These are phyloP conservation scores for Gymnarchus niloticus DNA, from an alignment of 2,113 vertebrate genomes.

Conservation along the genomic window DNA sequence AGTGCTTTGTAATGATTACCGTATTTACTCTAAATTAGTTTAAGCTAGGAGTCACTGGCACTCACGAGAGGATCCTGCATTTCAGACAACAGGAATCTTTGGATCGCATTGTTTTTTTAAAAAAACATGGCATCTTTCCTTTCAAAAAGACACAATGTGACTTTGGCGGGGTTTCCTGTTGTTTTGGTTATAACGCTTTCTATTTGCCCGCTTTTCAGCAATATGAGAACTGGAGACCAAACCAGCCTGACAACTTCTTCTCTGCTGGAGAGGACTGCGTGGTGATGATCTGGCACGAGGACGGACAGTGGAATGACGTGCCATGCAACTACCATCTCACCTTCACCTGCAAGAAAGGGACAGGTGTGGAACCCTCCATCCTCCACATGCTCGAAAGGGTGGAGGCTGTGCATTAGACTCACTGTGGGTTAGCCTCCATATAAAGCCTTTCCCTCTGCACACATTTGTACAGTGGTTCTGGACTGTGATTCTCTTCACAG, in stretches of 20 bases:
- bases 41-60: neutral
- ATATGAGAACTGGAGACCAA: conserved; percentile 92
- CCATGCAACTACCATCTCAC: conserved; percentile 95
- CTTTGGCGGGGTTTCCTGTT: neutral
- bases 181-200: neutral
- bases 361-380: conserved; percentile 64
- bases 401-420: neutral
- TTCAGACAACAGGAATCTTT: neutral
- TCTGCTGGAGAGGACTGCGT: conserved; percentile 90
- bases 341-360: conserved; percentile 97
- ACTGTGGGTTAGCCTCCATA: neutral
- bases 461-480: neutral
- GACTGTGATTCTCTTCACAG: neutral
- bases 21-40: neutral
- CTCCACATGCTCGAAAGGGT: neutral
- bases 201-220: conserved; percentile 64
- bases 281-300: conserved; percentile 94
- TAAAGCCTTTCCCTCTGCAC: neutral
- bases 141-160: neutral
- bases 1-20: neutral
- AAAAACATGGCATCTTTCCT: neutral
- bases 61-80: neutral
- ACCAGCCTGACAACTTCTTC: conserved; percentile 96
- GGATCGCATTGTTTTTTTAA: neutral
- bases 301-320: conserved; percentile 90